A percentile compares a stretch with the other conserved stretches of the same genome.
phyloP scores from a whole-genome alignment of 2,797 vertebrate species.

The Poeciliopsis infans region DNA sequence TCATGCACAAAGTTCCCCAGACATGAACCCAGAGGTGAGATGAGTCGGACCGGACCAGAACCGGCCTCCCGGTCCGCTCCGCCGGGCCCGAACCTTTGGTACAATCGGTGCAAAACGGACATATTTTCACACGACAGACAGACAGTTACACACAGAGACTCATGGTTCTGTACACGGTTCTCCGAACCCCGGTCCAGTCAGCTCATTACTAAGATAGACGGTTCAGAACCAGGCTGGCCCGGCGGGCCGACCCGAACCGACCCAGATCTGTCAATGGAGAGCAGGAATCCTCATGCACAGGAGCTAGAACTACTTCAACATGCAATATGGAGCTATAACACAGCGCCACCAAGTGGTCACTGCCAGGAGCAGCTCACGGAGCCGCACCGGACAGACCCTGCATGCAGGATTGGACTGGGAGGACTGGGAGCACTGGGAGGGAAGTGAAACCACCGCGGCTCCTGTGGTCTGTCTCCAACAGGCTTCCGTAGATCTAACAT shows the following conservation, averaged over 20 bases:
- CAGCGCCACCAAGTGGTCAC: constrained; percentile 75
- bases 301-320: constrained; percentile 83
- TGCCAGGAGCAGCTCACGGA: constrained; percentile 73
- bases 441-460: constrained; percentile 55
- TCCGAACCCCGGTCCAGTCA: constrained; percentile 19
- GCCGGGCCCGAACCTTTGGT: constrained; percentile 87
- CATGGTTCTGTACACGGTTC: constrained; percentile 50
- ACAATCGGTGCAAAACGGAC: constrained; percentile 95
- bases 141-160: constrained; percentile 82
- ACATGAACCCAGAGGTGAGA: constrained; percentile 41
- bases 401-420: constrained; percentile 80
- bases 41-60: constrained; percentile 63
- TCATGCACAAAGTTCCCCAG: constrained; percentile 54
- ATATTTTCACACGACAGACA: constrained; percentile 83
- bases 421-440: constrained; percentile 42
- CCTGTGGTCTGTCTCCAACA: constrained; percentile 59
- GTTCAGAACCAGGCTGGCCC: constrained; percentile 69
- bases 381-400: constrained; percentile 68
- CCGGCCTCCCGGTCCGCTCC: constrained; percentile 72
- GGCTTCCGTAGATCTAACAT: constrained; percentile 73
- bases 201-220: constrained; percentile 70
- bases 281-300: constrained; percentile 82
- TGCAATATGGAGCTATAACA: constrained; percentile 86
- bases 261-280: constrained; percentile 61
- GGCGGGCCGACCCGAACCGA: neutral